phyloP scores from a whole-genome alignment of 2,888 invertebrate genomes.

The Drosophila setosimentum region DNA sequence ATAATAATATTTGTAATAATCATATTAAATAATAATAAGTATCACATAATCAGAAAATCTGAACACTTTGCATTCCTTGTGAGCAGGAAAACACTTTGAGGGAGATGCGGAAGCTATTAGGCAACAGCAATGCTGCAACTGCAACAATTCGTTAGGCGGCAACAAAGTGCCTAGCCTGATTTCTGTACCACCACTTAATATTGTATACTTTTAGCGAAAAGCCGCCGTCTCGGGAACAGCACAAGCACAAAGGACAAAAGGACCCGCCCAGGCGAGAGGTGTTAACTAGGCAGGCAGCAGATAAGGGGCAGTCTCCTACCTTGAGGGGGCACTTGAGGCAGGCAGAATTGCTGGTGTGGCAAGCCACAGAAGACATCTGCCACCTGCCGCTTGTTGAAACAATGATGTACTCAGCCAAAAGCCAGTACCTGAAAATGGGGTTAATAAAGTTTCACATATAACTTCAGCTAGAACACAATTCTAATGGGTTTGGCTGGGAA shows the following conservation, averaged over 20 bases:
- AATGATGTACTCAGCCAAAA: slow-evolving; percentile 22
- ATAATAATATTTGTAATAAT: background rate
- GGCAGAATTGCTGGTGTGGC: slow-evolving; percentile 1
- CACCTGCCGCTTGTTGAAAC: slow-evolving; percentile 25
- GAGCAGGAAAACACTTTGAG: slow-evolving; percentile 13
- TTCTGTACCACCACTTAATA: slow-evolving; percentile 62
- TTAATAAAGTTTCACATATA: slow-evolving; percentile 72
- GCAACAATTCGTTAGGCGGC: slow-evolving; percentile 41
- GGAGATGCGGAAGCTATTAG: slow-evolving; percentile 42
- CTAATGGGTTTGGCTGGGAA: background rate
- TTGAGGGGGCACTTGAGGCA: slow-evolving; percentile 27
- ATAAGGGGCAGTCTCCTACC: background rate
- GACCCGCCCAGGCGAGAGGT: slow-evolving; percentile 14
- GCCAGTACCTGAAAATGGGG: slow-evolving; percentile 64
- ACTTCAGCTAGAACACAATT: slow-evolving; percentile 17
- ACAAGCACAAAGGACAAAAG: slow-evolving; percentile 13
- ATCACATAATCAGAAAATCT: background rate
- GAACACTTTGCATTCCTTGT: background rate
- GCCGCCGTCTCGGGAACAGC: slow-evolving; percentile 45
- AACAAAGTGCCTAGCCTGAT: slow-evolving; percentile 66
- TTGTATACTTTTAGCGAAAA: slow-evolving; percentile 67
- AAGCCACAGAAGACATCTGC: slow-evolving; percentile 31
- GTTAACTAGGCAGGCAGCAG: background rate
- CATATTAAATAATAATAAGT: background rate
- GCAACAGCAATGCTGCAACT: slow-evolving; percentile 36